These are phyloP conservation scores for Neopipo cinnamomea DNA, from an alignment of 2,113 vertebrate species.

Conservation along the genomic window DNA sequence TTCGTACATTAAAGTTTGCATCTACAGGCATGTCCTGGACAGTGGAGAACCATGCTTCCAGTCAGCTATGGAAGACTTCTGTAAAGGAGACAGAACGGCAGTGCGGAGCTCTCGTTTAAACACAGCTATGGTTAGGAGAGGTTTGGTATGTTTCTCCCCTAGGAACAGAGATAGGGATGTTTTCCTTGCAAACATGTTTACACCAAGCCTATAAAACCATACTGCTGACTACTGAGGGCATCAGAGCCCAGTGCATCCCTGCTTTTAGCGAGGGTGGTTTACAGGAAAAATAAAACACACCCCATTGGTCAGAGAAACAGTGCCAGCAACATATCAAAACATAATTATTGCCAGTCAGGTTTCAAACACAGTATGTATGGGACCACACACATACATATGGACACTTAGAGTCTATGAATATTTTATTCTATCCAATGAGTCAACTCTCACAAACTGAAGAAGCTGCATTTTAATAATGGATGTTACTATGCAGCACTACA, in stretches of 20 bases:
- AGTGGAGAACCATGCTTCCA: not conserved
- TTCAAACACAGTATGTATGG: not conserved
- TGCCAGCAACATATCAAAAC: not conserved
- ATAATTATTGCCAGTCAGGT: not conserved
- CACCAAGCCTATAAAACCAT: not conserved
- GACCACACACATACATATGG: not conserved
- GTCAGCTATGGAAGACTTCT: not conserved
- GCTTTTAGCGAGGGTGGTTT: not conserved
- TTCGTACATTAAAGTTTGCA: not conserved
- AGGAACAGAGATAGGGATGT: not conserved
- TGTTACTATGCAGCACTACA: not conserved
- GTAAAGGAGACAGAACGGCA: not conserved
- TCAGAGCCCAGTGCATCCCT: not conserved
- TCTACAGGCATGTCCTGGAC: not conserved
- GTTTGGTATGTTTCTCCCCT: not conserved
- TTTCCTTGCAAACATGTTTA: not conserved
- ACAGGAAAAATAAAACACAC: not conserved
- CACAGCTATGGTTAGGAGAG: not conserved
- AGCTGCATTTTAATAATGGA: not conserved
- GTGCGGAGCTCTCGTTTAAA: not conserved
- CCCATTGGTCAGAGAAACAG: not conserved
- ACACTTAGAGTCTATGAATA: not conserved
- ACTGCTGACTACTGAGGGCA: not conserved
- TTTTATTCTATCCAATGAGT: not conserved
- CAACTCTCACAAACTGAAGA: not conserved